Conservation (phyloP, 2,113 vertebrate genomes). For the Nyctibius bracteatus region DNA sequence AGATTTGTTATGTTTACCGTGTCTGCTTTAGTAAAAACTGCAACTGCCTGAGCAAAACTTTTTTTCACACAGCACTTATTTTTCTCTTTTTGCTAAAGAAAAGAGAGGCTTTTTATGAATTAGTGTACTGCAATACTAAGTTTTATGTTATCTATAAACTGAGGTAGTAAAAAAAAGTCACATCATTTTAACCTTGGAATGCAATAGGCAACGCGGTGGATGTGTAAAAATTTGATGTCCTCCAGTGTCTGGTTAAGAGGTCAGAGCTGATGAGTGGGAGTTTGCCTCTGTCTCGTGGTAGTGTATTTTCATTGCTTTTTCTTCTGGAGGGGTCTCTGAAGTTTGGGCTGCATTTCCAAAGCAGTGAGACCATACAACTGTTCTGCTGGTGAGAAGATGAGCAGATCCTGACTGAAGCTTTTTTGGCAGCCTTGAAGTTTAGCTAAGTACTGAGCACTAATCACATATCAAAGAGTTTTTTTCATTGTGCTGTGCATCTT, state of each 20-base stretch:
- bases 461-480: not conserved
- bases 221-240: constrained; percentile 44
- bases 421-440: not conserved
- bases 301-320: not conserved
- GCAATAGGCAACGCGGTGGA: not conserved
- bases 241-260: constrained; percentile 32
- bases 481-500: not conserved
- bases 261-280: not conserved
- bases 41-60: constrained; percentile 5
- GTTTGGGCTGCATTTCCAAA: not conserved
- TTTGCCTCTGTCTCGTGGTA: not conserved
- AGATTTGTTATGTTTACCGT: constrained; percentile 58
- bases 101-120: constrained; percentile 10
- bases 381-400: not conserved
- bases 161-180: constrained; percentile 29
- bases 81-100: constrained; percentile 7
- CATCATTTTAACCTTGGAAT: constrained; percentile 25
- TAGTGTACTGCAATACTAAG: constrained; percentile 11
- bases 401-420: not conserved
- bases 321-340: not conserved
- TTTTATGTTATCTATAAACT: constrained; percentile 50
- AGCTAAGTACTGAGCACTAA: not conserved
- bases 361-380: not conserved
- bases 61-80: constrained; percentile 9
- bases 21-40: constrained; percentile 33